Evolutionary conservation across 2,888 invertebrate species (phyloP).

Genomic region (Seladonia tumulorum): DNA sequence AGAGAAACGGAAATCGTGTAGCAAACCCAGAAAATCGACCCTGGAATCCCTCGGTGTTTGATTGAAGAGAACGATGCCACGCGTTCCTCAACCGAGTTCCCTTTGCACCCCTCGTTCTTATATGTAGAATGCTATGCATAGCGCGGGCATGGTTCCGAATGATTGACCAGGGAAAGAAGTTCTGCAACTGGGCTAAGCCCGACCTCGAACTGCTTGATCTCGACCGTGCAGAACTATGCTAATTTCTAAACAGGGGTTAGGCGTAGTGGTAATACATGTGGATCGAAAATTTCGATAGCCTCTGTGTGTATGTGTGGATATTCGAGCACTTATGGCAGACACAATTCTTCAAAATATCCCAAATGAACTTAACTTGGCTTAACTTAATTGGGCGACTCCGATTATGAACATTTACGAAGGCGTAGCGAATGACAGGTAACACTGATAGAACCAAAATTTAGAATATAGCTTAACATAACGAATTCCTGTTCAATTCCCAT

Average conservation of each 20-base stretch:
- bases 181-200: background rate
- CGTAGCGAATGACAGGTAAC: no score
- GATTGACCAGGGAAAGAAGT: background rate
- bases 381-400: no score
- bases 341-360: no score
- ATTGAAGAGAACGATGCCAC: conserved; percentile 7
- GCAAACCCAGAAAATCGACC: background rate
- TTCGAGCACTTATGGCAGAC: background rate
- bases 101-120: background rate
- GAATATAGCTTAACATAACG: no score
- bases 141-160: background rate
- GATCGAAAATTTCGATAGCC: background rate
- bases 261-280: background rate
- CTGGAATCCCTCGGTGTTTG: conserved; percentile 6
- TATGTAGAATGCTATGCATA: background rate
- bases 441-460: no score
- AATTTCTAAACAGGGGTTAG: background rate
- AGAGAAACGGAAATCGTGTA: conserved; percentile 10
- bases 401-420: no score
- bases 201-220: background rate
- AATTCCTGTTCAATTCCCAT: no score
- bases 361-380: no score
- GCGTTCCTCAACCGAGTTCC: conserved; percentile 9
- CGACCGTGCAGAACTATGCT: background rate
- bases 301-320: background rate